Conservation (phyloP, 1,140 invertebrate species). For the Prorops nasuta region DNA sequence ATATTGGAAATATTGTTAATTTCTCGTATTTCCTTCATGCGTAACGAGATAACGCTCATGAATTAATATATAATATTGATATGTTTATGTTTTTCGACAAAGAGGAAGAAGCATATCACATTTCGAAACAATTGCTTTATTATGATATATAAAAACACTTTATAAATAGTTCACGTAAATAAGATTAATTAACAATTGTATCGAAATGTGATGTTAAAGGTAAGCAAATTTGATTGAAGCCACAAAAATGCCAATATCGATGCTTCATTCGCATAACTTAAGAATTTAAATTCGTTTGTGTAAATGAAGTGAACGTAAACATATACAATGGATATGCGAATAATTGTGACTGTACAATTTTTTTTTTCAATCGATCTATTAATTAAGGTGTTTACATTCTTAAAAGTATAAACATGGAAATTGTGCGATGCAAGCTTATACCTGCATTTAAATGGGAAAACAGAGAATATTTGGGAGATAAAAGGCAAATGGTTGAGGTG, state of each 20-base stretch:
- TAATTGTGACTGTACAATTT: conserved; percentile 4
- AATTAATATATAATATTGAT: too few relatives aligned
- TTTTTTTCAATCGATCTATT: conserved; percentile 13
- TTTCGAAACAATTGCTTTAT: conserved; percentile 15
- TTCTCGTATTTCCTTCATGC: too few relatives aligned
- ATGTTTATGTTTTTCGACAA: too few relatives aligned
- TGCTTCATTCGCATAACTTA: not conserved
- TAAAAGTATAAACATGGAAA: too few relatives aligned
- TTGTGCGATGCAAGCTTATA: conserved; percentile 17
- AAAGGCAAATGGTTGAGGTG: conserved; percentile 38
- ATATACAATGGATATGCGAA: conserved; percentile 3
- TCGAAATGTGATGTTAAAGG: conserved; percentile 19
- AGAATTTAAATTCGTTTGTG: not conserved
- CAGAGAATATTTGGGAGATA: conserved; percentile 19
- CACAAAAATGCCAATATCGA: too few relatives aligned
- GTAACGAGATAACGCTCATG: too few relatives aligned
- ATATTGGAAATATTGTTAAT: too few relatives aligned
- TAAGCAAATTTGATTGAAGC: too few relatives aligned
- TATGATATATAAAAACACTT: conserved; percentile 4
- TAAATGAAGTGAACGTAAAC: conserved; percentile 3
- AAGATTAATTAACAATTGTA: conserved; percentile 7
- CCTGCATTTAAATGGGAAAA: conserved; percentile 25
- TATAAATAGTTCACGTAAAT: conserved; percentile 11
- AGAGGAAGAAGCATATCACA: too few relatives aligned
- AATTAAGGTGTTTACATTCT: too few relatives aligned